Conservation (phyloP, 2,113 vertebrate genomes). For the Chamaetylas fuelleborni region DNA sequence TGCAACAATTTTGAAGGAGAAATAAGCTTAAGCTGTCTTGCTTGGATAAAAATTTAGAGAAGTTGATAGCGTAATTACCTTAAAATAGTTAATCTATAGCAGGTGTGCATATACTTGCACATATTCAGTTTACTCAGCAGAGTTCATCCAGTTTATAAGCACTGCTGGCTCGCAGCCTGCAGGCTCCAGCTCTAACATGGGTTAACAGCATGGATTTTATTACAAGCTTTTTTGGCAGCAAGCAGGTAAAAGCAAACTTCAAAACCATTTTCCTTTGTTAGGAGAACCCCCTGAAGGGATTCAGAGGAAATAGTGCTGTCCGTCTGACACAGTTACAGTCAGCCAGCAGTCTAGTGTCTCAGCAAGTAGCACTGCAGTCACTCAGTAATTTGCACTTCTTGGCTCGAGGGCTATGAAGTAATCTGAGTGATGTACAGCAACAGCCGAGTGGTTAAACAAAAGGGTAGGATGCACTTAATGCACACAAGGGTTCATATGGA, state of each 20-base stretch:
- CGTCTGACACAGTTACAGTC: constrained; percentile 9
- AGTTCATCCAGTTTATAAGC: not conserved
- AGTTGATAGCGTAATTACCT: not conserved
- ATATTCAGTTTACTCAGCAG: not conserved
- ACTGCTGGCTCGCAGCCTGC: not conserved
- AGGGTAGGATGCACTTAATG: not conserved
- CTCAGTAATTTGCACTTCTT: not conserved
- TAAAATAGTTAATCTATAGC: not conserved
- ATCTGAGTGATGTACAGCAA: not conserved
- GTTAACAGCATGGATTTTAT: constrained; percentile 46
- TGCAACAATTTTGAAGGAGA: not conserved
- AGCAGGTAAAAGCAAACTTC: constrained; percentile 37
- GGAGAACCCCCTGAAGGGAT: constrained; percentile 36
- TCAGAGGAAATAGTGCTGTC: constrained; percentile 37
- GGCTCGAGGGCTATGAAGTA: not conserved
- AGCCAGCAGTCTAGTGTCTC: not conserved
- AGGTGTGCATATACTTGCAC: not conserved
- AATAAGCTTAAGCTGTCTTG: not conserved
- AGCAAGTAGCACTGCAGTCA: not conserved
- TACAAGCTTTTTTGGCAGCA: constrained; percentile 5
- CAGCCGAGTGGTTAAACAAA: not conserved
- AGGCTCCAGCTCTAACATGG: not conserved
- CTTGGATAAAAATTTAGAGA: not conserved
- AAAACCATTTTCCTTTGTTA: constrained; percentile 51
- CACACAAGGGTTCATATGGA: not conserved